A percentile compares a stretch with the other conserved stretches of the same genome.
phyloP scores from a whole-genome alignment of 2,888 invertebrate genomes.

The Andricus quercusramuli region DNA sequence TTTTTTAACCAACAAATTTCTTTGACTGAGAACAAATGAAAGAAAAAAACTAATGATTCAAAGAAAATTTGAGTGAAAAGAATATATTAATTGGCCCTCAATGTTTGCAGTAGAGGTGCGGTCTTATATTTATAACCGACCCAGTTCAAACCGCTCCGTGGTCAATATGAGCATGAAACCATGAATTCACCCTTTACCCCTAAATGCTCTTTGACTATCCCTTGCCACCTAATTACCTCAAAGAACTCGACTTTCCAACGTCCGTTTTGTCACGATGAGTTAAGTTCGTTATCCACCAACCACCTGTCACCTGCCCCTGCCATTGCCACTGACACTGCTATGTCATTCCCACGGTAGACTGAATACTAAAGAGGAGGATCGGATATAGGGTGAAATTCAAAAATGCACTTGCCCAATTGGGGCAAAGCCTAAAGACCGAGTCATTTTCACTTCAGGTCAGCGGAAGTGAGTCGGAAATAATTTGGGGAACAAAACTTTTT shows the following conservation, averaged over 20 bases:
- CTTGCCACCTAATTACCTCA: slow-evolving; percentile 34
- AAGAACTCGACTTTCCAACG: slow-evolving; percentile 14
- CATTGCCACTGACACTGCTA: not conserved
- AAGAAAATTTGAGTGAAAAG: no score
- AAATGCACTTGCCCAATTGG: slow-evolving; percentile 29
- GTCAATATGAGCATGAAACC: slow-evolving; percentile 21
- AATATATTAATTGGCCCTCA: no score
- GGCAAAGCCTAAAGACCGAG: not conserved
- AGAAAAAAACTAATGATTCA: no score
- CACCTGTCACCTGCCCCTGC: no score
- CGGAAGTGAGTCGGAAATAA: slow-evolving; percentile 26
- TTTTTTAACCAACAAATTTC: no score
- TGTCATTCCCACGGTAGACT: slow-evolving; percentile 36
- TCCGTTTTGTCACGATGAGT: not conserved
- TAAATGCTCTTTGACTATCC: not conserved
- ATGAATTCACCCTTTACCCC: not conserved
- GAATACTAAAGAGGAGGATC: not conserved
- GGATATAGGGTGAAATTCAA: slow-evolving; percentile 31
- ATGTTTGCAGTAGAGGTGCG: not conserved
- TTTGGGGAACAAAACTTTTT: not conserved
- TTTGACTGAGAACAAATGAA: no score
- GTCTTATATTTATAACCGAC: slow-evolving; percentile 16
- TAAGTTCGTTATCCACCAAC: not conserved
- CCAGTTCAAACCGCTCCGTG: slow-evolving; percentile 21
- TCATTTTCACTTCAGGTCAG: slow-evolving; percentile 11